phyloP scores from a whole-genome alignment of 2,113 vertebrate genomes.

The Myocastor coypus region DNA sequence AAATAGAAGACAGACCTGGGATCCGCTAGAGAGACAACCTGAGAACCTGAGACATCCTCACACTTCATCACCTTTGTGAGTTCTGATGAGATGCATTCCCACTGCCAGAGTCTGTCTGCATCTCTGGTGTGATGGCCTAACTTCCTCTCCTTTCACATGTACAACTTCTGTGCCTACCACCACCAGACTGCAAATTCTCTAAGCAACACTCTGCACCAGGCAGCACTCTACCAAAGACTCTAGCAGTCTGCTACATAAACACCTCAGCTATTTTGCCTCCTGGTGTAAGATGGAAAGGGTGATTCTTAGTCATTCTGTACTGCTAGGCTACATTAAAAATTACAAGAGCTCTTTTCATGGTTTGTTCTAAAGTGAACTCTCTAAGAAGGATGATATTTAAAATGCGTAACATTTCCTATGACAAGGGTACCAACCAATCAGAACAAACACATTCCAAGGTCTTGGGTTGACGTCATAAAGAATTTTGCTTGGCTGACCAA shows the following conservation, averaged over 20 bases:
- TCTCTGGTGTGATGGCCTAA: not conserved
- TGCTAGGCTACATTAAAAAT: not conserved
- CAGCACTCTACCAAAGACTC: not conserved
- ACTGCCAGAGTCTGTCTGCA: not conserved
- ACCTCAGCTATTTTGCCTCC: too few species aligned
- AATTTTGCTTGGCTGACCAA: not conserved
- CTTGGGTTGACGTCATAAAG: not conserved
- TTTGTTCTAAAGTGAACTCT: not conserved
- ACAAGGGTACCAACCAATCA: not conserved
- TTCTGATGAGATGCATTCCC: not conserved
- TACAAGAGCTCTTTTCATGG: not conserved
- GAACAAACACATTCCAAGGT: not conserved
- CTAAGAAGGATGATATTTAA: not conserved
- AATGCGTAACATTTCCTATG: not conserved
- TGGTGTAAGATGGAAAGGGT: not conserved
- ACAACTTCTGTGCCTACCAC: not conserved
- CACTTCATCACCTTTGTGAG: not conserved
- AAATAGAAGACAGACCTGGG: not conserved
- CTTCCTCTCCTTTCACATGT: not conserved
- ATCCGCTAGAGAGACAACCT: not conserved
- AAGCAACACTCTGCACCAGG: not conserved
- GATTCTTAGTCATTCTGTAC: not conserved
- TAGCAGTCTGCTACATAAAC: not conserved
- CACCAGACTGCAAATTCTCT: not conserved
- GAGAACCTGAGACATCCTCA: not conserved